Conservation (phyloP, 2,888 invertebrate genomes). For the Choristoneura rosaceana region DNA sequence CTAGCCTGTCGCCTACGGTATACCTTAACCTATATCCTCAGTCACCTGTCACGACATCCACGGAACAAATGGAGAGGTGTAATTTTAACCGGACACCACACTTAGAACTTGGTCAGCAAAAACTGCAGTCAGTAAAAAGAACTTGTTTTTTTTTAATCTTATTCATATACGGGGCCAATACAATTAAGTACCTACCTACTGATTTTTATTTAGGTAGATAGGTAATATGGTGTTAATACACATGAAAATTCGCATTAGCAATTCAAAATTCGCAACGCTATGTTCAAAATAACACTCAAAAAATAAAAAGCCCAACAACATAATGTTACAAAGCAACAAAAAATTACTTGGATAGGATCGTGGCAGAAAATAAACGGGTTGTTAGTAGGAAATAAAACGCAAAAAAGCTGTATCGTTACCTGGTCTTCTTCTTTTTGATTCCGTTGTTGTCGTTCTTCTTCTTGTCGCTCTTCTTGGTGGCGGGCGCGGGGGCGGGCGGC, state of each 20-base stretch:
- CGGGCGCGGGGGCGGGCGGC: constrained; percentile 72
- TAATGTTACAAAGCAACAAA: background rate
- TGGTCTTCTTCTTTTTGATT: constrained; percentile 96
- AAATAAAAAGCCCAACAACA: background rate
- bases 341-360: background rate
- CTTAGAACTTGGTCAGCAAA: too few relatives aligned
- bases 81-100: too few relatives aligned
- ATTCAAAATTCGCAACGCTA: constrained; percentile 6
- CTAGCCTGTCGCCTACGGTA: too few relatives aligned
- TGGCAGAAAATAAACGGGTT: background rate
- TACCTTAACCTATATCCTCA: too few relatives aligned
- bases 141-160: too few relatives aligned
- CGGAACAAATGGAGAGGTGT: too few relatives aligned
- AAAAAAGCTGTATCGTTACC: constrained; percentile 79
- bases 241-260: constrained; percentile 3
- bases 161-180: too few relatives aligned
- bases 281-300: background rate
- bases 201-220: too few relatives aligned
- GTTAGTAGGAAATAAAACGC: background rate
- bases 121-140: too few relatives aligned
- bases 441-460: constrained; percentile 94
- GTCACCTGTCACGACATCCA: too few relatives aligned
- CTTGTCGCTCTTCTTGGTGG: constrained; percentile 90
- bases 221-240: too few relatives aligned
- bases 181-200: too few relatives aligned